A percentile compares a stretch with the other conserved stretches of the same genome.
Evolutionary conservation across 2,797 vertebrate species (phyloP).

Genomic region (Muscicapa comitata): DNA sequence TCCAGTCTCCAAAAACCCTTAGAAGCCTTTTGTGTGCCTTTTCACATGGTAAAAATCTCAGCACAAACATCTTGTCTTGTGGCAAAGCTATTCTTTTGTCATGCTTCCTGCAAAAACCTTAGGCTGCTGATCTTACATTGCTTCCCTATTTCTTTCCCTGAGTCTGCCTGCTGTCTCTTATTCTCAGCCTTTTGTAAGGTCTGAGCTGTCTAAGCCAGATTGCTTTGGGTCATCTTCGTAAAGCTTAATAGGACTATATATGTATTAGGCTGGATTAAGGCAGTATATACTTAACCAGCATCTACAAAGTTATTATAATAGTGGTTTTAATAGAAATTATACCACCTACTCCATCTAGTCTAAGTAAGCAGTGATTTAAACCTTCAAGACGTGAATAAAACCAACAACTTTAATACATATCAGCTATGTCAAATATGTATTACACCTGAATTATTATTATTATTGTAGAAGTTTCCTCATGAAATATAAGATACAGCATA

Average conservation of each 20-base stretch:
- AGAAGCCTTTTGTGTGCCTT: neutral
- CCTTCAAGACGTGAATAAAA: neutral
- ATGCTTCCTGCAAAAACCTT: neutral
- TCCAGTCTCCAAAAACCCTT: neutral
- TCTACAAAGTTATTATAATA: neutral
- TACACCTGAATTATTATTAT: neutral
- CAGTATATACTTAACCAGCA: neutral
- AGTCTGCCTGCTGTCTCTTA: neutral
- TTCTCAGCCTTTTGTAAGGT: neutral
- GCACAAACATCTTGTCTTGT: neutral
- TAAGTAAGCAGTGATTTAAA: neutral
- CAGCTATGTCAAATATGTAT: neutral
- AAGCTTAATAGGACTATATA: neutral
- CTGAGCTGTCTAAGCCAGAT: neutral
- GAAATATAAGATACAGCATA: neutral
- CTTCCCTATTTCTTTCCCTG: neutral
- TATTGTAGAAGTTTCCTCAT: neutral
- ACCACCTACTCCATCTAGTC: neutral
- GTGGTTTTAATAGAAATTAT: neutral
- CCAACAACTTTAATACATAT: neutral
- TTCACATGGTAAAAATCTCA: neutral
- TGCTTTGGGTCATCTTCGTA: neutral
- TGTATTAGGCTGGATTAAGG: neutral
- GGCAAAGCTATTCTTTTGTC: neutral
- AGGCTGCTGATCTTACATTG: neutral